Base-by-base conservation (phyloP, 2,888 invertebrate genomes). In the Limnephilus rhombicus region DNA sequence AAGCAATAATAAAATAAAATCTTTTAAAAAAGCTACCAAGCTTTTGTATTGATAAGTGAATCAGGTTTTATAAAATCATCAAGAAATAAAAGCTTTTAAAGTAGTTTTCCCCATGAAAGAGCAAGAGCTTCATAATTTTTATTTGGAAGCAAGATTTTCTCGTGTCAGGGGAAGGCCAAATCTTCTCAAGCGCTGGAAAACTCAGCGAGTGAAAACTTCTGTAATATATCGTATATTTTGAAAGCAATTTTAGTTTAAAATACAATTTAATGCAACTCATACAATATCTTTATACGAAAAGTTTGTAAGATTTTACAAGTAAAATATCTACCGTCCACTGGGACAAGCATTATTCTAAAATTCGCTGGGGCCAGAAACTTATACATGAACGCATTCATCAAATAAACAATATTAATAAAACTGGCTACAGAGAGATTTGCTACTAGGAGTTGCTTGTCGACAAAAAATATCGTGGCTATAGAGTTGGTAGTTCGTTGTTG, bases 201-300 rank as follows among this genome's bases (percentile, higher is more conserved):
- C 80, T 89, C 37, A n/a, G 80, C 68, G 80, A 31, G 68, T 80
- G n/a, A 53, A 87, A 89, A 89, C 80, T 89, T 89, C 18, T 31
- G 80, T 41, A 89, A 89, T 89, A 37, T 80, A 89, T 89, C 37
- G 88, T 89, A 80, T 34, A 89, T 89, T 89, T 89, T 89, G 34
- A 41, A 89, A 89, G 88, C 88, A 89, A 89, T 89, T 41, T 89
- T 89, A 80, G 88, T 89, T 89, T 89, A 89, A 89, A 89, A 89
- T 89, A 89, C 88, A 89, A 37, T 80, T 68, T 80, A 80, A 89
- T 89, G 88, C 80, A 89, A 89, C 37, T 80, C 80, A 80, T 80
- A 37, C 88, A 34, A 80, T 80, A 89, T 89, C 34, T 89, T 89
- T 80, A 80, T 89, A 37, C 45, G 88, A 68, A 89, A 88, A 89